These are phyloP conservation scores for Volucella inanis DNA, from an alignment of 2,888 invertebrate genomes.

Conservation along the genomic window DNA sequence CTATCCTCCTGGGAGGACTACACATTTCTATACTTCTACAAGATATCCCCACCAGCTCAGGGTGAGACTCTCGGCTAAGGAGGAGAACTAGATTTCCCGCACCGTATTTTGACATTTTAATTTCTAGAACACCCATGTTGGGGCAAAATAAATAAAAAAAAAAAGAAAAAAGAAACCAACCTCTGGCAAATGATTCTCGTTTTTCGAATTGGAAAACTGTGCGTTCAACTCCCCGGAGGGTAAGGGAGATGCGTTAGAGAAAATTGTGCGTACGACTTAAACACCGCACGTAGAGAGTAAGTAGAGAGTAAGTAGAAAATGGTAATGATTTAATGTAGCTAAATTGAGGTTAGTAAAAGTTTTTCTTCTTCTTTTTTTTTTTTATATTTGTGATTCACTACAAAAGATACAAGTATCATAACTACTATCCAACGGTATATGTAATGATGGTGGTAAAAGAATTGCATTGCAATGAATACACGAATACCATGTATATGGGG, in stretches of 20 bases:
- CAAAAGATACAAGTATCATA: too few relatives aligned
- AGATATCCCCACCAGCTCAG: background rate
- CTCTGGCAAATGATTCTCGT: conserved; percentile 26
- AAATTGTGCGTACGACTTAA: conserved; percentile 21
- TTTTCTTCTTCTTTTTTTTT: background rate
- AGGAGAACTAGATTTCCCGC: conserved; percentile 24
- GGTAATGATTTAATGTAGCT: conserved; percentile 24
- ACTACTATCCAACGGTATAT: background rate
- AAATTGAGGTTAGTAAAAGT: conserved; percentile 59
- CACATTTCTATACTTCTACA: too few relatives aligned
- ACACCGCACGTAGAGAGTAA: background rate
- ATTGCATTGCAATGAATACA: too few relatives aligned
- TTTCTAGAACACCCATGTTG: conserved; percentile 22
- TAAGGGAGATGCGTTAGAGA: background rate
- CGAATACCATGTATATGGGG: too few relatives aligned
- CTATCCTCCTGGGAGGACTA: conserved; percentile 27
- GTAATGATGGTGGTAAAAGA: conserved; percentile 11
- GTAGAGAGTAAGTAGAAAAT: conserved; percentile 22
- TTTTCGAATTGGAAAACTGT: conserved; percentile 29
- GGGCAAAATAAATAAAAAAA: background rate
- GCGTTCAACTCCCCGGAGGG: background rate
- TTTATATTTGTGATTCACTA: background rate
- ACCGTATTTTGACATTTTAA: conserved; percentile 25
- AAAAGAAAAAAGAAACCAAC: background rate
- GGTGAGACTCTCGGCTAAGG: background rate